Conservation (phyloP, 1,140 invertebrate genomes). For the Helicorthomorpha holstii region DNA sequence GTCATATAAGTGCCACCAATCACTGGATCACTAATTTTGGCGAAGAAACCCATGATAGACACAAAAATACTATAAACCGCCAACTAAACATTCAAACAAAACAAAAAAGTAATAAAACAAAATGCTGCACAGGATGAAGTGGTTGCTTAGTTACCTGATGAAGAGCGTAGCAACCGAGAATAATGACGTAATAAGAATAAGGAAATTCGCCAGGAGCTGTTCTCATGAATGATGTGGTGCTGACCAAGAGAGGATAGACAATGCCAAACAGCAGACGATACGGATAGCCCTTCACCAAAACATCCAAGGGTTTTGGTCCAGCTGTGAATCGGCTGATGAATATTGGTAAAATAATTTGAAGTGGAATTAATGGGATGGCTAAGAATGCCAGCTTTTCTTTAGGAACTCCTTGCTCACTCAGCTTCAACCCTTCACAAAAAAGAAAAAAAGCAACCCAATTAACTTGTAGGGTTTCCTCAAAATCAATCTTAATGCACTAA, state of each 20-base stretch:
- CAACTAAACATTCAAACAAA: slow-evolving; percentile 28
- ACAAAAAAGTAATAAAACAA: neutral
- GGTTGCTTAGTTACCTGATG: slow-evolving; percentile 85
- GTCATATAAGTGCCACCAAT: slow-evolving; percentile 99
- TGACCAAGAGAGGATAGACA: slow-evolving; percentile 64
- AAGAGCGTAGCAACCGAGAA: slow-evolving; percentile 61
- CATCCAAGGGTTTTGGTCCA: slow-evolving; percentile 67
- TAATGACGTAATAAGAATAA: slow-evolving; percentile 56
- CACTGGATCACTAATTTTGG: slow-evolving; percentile 69
- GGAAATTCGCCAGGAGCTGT: slow-evolving; percentile 46
- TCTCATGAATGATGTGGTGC: slow-evolving; percentile 55
- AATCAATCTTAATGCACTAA: too few relatives aligned
- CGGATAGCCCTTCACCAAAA: slow-evolving; percentile 80
- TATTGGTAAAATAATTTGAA: slow-evolving; percentile 86
- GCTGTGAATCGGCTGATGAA: slow-evolving; percentile 73
- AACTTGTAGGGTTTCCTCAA: too few relatives aligned
- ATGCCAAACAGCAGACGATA: slow-evolving; percentile 70
- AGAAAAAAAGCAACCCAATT: too few relatives aligned
- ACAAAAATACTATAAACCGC: slow-evolving; percentile 62
- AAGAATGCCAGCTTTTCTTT: slow-evolving; percentile 87
- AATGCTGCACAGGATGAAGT: neutral
- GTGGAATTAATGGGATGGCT: slow-evolving; percentile 75
- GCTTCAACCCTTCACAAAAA: too few relatives aligned
- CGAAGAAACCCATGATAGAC: slow-evolving; percentile 51
- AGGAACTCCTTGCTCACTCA: slow-evolving; percentile 86